phyloP scores from a whole-genome alignment of 2,888 invertebrate species.

The Lacanobia oleracea region DNA sequence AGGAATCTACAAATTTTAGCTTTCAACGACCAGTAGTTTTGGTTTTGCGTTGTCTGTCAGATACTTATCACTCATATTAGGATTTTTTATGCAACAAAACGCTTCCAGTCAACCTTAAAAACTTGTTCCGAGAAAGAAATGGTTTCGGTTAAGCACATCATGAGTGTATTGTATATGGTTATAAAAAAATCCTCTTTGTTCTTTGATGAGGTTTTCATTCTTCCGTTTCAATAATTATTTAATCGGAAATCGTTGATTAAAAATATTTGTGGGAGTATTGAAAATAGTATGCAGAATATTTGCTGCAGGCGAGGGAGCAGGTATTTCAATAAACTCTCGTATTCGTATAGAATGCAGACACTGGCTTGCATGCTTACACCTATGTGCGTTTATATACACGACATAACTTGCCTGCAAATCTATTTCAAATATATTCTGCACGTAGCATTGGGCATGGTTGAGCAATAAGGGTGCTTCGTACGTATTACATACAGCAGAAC shows the following conservation, averaged over 20 bases:
- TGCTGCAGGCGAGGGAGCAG: background rate
- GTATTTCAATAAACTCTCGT: conserved; percentile 35
- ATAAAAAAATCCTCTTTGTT: background rate
- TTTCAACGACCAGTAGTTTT: no score
- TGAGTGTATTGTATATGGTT: background rate
- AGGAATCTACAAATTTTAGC: no score
- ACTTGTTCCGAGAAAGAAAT: background rate
- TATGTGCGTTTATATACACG: background rate
- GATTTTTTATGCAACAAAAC: no score
- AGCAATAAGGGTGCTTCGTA: no score
- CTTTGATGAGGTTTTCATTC: no score
- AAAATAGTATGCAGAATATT: conserved; percentile 25
- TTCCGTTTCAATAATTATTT: background rate
- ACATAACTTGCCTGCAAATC: background rate
- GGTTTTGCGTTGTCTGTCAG: no score
- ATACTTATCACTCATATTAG: no score
- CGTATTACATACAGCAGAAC: no score
- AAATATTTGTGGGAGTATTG: conserved; percentile 10
- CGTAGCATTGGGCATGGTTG: background rate
- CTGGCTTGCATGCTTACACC: background rate
- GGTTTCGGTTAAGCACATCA: background rate
- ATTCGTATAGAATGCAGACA: conserved; percentile 5
- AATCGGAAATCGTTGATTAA: background rate
- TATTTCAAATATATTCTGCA: background rate
- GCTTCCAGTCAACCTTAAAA: no score